Conservation (phyloP, 2,888 invertebrate genomes). For the Pristionchus mayeri region DNA sequence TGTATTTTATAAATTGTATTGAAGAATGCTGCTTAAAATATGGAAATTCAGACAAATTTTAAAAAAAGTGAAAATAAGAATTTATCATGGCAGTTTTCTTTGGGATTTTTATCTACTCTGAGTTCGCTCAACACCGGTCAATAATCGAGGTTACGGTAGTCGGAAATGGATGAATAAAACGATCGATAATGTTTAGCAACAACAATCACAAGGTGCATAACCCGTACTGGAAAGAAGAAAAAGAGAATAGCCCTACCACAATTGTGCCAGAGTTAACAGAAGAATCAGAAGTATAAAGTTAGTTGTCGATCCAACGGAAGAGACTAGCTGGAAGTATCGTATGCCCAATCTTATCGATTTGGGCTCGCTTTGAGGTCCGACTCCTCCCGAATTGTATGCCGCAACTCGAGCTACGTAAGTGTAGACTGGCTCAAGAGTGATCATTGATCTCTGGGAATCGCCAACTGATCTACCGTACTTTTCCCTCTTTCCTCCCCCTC, state of each 20-base stretch:
- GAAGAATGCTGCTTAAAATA: no score
- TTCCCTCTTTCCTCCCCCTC: no score
- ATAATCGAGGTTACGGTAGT: not conserved
- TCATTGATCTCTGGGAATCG: not conserved
- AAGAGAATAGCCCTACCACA: not conserved
- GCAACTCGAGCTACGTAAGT: conserved; percentile 57
- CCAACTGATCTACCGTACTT: not conserved
- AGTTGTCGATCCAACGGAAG: conserved; percentile 4
- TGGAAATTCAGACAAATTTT: no score
- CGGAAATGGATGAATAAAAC: not conserved
- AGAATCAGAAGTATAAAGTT: not conserved
- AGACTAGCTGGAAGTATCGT: conserved; percentile 43
- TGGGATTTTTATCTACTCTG: not conserved
- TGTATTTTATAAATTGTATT: no score
- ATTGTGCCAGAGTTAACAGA: not conserved
- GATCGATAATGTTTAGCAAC: conserved; percentile 18
- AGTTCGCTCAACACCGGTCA: conserved; percentile 30
- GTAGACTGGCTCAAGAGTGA: not conserved
- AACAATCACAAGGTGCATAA: conserved; percentile 13
- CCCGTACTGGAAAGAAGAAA: not conserved
- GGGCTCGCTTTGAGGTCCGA: conserved; percentile 66
- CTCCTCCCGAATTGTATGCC: conserved; percentile 71
- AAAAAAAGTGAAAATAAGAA: not conserved
- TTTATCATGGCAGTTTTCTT: not conserved
- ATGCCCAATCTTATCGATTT: conserved; percentile 66